Base-by-base conservation (phyloP, 2,888 invertebrate genomes). In the Plagodis pulveraria region DNA sequence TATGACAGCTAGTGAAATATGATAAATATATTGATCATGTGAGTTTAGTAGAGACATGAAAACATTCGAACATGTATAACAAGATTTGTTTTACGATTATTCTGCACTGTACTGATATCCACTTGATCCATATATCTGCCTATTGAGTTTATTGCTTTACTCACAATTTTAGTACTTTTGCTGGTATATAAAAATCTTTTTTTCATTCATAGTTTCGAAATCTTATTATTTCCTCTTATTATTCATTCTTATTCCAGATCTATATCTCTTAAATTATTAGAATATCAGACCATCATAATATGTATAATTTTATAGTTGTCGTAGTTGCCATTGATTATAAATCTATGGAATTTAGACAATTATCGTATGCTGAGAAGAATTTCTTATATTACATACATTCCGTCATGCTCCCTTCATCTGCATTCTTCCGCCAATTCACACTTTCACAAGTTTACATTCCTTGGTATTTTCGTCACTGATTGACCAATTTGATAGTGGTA, bases 51-150 rank as follows among this genome's bases (percentile, higher is more conserved):
- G 22, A 32, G 32, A 48, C 41, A 40, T 52, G 42, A 35, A 56
- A 43, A 44, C 38, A 41, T 12, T 52, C 55, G 47, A 57, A 53
- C 48, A 54, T 53, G 50, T 50, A 56, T 54, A 56, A 62, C 43
- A 32, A 46, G 42, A 56, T 58, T 42, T 44, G 32, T 61, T 63
- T 63, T 58, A 66, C 44, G 58, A 54, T 58, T 54, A 50, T 52
- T 56, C 44, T 44, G 34, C 45, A 45, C 36, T 41, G 38, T 38
- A 33, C 40, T 32, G 22, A 35, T 35, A 59, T 59, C 54, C 52
- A 62, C 58, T 61, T 57, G 56, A 60, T 49, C 40, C 58, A 41
- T 45, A 45, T 58, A 50, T 56, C 56, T 62, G 47, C 35, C 11
- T 32, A 11, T 57, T 41, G 49, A 54, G 56, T 63, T 61, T 63